Conservation (phyloP, 35 echinoderm and acorn worm species). For the Hemicentrotus pulcherrimus region DNA sequence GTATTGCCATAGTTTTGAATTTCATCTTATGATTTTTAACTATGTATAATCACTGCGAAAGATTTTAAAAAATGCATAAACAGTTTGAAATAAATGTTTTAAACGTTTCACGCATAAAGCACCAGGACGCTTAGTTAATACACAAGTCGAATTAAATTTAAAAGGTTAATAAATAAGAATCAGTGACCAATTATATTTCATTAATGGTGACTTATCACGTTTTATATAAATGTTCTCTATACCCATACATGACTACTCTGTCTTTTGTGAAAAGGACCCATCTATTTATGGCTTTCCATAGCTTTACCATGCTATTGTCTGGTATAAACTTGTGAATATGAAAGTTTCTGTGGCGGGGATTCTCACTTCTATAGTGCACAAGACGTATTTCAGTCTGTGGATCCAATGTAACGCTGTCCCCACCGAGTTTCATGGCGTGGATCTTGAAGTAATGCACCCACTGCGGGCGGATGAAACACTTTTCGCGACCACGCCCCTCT, state of each 20-base stretch:
- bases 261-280: slow-evolving; percentile 2
- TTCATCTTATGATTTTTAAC: too few relatives aligned
- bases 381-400: slow-evolving; percentile 80
- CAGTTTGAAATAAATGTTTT: too few relatives aligned
- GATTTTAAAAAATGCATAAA: too few relatives aligned
- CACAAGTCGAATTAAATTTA: too few relatives aligned
- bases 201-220: background rate
- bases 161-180: too few relatives aligned
- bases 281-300: slow-evolving; percentile 71
- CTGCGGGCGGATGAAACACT: slow-evolving; percentile 78
- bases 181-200: too few relatives aligned
- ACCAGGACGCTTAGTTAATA: too few relatives aligned
- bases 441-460: slow-evolving; percentile 93
- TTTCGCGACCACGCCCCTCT: slow-evolving; percentile 78
- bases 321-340: slow-evolving; percentile 69
- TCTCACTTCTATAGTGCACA: slow-evolving; percentile 85
- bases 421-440: slow-evolving; percentile 86
- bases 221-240: background rate
- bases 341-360: slow-evolving; percentile 80
- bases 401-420: slow-evolving; percentile 77
- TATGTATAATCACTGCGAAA: too few relatives aligned
- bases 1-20: too few relatives aligned
- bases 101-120: too few relatives aligned
- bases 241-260: slow-evolving; percentile 17
- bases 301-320: slow-evolving; percentile 70